A percentile compares a stretch with the other conserved stretches of the same genome.
Evolutionary conservation across 2,888 invertebrate genomes (phyloP).

Genomic region (Oscheius onirici): DNA sequence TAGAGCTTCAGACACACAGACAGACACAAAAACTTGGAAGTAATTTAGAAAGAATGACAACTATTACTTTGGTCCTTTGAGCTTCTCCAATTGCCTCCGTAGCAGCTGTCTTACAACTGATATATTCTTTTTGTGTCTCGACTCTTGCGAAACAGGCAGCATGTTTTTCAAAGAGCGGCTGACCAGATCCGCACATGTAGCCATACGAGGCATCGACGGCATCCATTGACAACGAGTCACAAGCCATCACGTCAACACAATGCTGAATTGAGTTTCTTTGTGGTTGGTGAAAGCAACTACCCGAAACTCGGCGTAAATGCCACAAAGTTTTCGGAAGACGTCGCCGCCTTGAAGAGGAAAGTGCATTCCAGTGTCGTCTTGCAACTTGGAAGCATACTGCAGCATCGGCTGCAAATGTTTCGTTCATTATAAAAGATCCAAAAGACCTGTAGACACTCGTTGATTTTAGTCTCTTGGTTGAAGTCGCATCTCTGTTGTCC

Average conservation of each 20-base stretch:
- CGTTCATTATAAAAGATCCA: not conserved
- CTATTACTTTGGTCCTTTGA: constrained; percentile 50
- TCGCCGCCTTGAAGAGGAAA: constrained; percentile 65
- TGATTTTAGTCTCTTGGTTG: constrained; percentile 53
- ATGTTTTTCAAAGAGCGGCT: constrained; percentile 65
- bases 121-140: constrained; percentile 64
- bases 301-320: constrained; percentile 63
- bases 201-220: constrained; percentile 70
- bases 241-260: constrained; percentile 56
- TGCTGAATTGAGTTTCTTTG: constrained; percentile 41
- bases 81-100: constrained; percentile 66
- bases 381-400: constrained; percentile 62
- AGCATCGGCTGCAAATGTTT: constrained; percentile 63
- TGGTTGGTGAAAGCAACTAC: constrained; percentile 18
- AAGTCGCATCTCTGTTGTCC: constrained; percentile 42
- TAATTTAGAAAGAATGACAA: no score
- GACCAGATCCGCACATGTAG: constrained; percentile 68
- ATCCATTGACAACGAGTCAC: constrained; percentile 64
- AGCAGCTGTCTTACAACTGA: constrained; percentile 65
- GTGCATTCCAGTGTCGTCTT: constrained; percentile 64
- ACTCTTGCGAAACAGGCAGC: constrained; percentile 70
- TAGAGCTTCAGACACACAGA: no score
- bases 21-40: no score
- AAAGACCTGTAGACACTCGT: constrained; percentile 56
- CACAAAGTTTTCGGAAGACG: constrained; percentile 65